Percentiles rank a stretch among this genome's conserved stretches.
Conservation (phyloP, 1,140 invertebrate genomes). For the Bombus picipes region DNA sequence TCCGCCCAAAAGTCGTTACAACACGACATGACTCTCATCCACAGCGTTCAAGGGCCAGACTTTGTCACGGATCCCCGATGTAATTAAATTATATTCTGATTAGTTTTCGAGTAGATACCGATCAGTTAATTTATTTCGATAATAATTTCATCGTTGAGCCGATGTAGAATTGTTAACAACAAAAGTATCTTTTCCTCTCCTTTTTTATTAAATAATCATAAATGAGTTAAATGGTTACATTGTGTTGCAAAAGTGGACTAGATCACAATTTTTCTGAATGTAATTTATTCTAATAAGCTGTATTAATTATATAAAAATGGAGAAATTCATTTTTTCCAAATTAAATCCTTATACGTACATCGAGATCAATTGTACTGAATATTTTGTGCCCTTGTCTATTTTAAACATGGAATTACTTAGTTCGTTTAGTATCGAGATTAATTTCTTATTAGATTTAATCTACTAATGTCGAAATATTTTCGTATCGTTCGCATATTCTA, state of each 20-base stretch:
- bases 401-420: neutral
- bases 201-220: neutral
- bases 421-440: neutral
- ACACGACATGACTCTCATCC: constrained; percentile 27
- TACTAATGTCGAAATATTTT: neutral
- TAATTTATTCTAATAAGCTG: neutral
- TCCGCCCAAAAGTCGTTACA: constrained; percentile 42
- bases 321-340: neutral
- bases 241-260: neutral
- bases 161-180: neutral
- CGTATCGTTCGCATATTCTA: too few relatives aligned
- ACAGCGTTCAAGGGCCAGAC: neutral
- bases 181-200: neutral
- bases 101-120: neutral
- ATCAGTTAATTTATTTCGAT: neutral
- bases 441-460: neutral
- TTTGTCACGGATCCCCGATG: neutral
- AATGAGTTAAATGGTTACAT: neutral
- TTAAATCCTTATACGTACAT: neutral
- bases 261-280: neutral
- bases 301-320: neutral
- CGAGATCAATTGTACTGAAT: neutral
- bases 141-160: neutral
- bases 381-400: neutral
- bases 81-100: constrained; percentile 33